Percentiles rank a stretch among this genome's conserved stretches.
phyloP scores from a whole-genome alignment of 2,888 invertebrate species.

The Melitaea athalia region DNA sequence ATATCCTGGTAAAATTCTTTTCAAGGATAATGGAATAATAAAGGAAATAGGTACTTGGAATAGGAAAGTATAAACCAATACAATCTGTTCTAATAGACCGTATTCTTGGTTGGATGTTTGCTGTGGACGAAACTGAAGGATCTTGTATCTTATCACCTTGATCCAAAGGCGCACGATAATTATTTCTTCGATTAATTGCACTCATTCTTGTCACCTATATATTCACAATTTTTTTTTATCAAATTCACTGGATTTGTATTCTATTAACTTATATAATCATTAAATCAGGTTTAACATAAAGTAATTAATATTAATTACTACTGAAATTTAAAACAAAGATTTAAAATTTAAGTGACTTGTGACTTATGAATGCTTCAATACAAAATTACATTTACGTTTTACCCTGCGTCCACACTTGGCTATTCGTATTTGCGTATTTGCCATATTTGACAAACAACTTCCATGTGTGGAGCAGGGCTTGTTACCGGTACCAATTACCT shows the following conservation, averaged over 20 bases:
- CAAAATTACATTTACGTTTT: too few species aligned
- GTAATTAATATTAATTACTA: not conserved
- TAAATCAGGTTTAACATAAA: slow-evolving; percentile 13
- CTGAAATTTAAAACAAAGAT: too few species aligned
- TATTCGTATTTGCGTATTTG: too few species aligned
- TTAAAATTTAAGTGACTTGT: too few species aligned
- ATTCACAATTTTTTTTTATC: not conserved
- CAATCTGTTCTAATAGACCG: slow-evolving; percentile 53
- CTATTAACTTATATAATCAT: not conserved
- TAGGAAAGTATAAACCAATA: slow-evolving; percentile 59
- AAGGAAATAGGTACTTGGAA: slow-evolving; percentile 64
- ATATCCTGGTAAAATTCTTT: too few species aligned
- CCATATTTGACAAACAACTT: too few species aligned
- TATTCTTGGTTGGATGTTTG: slow-evolving; percentile 58
- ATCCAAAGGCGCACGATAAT: slow-evolving; percentile 36
- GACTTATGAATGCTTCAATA: too few species aligned
- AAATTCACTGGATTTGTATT: not conserved
- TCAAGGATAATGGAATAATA: slow-evolving; percentile 31
- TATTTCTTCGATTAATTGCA: slow-evolving; percentile 17
- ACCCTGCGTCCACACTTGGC: too few species aligned
- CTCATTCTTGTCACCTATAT: slow-evolving; percentile 22
- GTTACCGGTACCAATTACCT: too few species aligned
- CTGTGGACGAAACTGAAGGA: slow-evolving; percentile 68
- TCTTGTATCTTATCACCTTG: slow-evolving; percentile 72
- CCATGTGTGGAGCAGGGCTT: too few species aligned